Evolutionary conservation across 1,140 invertebrate species (phyloP).

Genomic region (Metopolophium dirhodum): DNA sequence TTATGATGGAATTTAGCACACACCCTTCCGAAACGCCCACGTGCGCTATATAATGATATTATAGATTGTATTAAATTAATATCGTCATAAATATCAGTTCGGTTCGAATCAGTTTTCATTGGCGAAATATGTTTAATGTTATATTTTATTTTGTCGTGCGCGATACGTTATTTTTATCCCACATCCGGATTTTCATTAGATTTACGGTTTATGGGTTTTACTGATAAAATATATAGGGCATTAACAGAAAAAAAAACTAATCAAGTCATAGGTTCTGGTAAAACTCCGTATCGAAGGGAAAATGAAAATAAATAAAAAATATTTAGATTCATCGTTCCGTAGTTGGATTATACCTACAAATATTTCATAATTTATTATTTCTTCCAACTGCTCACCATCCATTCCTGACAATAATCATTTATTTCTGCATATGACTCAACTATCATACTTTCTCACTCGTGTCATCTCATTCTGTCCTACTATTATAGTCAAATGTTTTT

Average conservation of each 20-base stretch:
- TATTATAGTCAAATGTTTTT: background rate
- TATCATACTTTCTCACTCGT: background rate
- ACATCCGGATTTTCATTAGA: conserved; percentile 24
- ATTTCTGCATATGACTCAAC: background rate
- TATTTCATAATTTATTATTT: background rate
- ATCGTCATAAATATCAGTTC: conserved; percentile 35
- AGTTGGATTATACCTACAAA: background rate
- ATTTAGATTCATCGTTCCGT: background rate
- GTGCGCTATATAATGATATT: background rate
- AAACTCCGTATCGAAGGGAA: background rate
- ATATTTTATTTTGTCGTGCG: conserved; percentile 9
- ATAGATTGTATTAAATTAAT: conserved; percentile 37
- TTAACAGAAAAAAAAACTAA: background rate
- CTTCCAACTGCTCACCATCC: background rate
- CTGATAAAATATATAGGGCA: conserved; percentile 13
- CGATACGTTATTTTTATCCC: conserved; percentile 32
- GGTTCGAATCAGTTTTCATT: conserved; percentile 13
- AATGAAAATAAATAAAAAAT: background rate
- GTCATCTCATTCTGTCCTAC: background rate
- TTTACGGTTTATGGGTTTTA: conserved; percentile 32
- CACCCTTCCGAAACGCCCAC: no score
- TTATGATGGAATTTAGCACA: background rate
- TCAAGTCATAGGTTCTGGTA: background rate
- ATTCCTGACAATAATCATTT: background rate
- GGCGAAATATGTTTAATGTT: conserved; percentile 28